A percentile compares a stretch with the other conserved stretches of the same genome.
Conservation (phyloP, 2,888 invertebrate species). For the Eupithecia tripunctaria region DNA sequence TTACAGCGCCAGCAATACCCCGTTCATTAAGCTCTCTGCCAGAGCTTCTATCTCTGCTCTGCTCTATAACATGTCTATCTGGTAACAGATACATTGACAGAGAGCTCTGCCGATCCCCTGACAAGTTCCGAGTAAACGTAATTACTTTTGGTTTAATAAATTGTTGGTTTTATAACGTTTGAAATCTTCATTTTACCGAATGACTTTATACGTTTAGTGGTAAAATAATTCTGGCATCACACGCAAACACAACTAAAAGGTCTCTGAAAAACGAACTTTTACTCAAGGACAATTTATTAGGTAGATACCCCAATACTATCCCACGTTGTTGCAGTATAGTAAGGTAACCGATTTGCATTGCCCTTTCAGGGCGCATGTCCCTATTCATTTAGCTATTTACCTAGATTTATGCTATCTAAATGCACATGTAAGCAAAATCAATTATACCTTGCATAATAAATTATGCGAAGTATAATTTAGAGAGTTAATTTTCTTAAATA, state of each 20-base stretch:
- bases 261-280: background rate
- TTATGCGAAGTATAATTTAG: background rate
- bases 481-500: slow-evolving; percentile 1
- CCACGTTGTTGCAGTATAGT: too few species aligned
- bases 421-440: background rate
- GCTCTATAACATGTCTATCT: background rate
- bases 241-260: background rate
- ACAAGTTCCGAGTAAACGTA: background rate
- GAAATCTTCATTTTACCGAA: background rate
- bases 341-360: background rate
- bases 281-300: background rate
- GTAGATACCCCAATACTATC: too few species aligned
- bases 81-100: background rate
- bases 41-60: slow-evolving; percentile 10
- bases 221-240: background rate
- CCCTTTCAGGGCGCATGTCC: too few species aligned
- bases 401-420: too few species aligned
- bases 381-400: too few species aligned
- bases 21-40: slow-evolving; percentile 34
- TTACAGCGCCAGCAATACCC: slow-evolving; percentile 28
- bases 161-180: background rate
- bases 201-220: background rate
- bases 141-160: slow-evolving; percentile 1
- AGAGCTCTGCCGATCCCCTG: background rate
- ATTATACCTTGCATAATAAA: too few species aligned